phyloP scores from a whole-genome alignment of 2,113 vertebrate genomes.

The Pteronura brasiliensis region DNA sequence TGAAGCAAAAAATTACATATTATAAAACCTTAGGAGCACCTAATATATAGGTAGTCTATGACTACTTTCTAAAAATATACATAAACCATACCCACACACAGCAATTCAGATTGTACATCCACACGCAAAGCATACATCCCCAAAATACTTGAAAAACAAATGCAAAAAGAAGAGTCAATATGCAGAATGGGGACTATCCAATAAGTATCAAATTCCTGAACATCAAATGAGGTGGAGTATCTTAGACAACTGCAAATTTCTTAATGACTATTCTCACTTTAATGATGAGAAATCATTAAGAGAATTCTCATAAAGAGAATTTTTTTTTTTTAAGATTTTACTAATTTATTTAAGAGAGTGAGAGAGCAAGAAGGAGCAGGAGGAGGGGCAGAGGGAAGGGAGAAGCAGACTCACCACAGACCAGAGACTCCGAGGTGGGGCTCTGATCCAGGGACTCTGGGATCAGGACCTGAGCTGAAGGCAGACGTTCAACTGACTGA shows the following conservation, averaged over 20 bases:
- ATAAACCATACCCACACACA: neutral
- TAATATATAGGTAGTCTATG: neutral
- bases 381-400: too few relatives aligned
- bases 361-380: too few relatives aligned
- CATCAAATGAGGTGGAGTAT: neutral
- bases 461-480: too few relatives aligned
- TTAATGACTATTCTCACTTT: constrained; percentile 20
- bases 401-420: too few relatives aligned
- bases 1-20: constrained; percentile 7
- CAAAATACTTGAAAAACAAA: constrained; percentile 1
- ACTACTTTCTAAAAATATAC: neutral
- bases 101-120: neutral
- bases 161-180: neutral
- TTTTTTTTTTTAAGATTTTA: too few relatives aligned
- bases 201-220: constrained; percentile 29
- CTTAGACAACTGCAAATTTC: constrained; percentile 15
- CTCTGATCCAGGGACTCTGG: too few relatives aligned
- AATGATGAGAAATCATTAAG: constrained; percentile 22
- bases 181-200: neutral
- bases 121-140: neutral
- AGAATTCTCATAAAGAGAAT: neutral
- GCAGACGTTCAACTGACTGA: too few relatives aligned
- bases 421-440: too few relatives aligned
- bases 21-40: constrained; percentile 2
- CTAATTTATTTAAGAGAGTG: too few relatives aligned